A percentile compares a stretch with the other conserved stretches of the same genome.
These are phyloP conservation scores for Tetrao urogallus DNA, from an alignment of 2,113 vertebrate species.

Conservation along the genomic window DNA sequence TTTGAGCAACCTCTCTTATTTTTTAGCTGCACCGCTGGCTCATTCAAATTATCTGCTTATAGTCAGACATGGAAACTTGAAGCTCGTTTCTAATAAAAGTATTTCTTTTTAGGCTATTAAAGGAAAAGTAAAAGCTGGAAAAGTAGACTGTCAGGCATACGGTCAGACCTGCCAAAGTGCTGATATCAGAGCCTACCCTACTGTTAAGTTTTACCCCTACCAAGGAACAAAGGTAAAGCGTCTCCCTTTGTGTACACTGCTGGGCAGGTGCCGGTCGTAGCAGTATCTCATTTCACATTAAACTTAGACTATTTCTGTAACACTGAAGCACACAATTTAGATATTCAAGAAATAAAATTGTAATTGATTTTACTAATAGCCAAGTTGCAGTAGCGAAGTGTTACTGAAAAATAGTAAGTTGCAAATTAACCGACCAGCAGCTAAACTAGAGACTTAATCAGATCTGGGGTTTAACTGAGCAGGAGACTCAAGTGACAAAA, in stretches of 20 bases:
- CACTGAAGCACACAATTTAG: not conserved
- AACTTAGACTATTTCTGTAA: not conserved
- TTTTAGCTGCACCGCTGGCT: not conserved
- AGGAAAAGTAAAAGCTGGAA: conserved; percentile 91
- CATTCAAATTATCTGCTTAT: not conserved
- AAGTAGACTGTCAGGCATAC: conserved; percentile 93
- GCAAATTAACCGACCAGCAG: not conserved
- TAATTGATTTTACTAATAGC: not conserved
- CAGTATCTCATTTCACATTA: not conserved
- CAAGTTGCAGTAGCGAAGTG: not conserved
- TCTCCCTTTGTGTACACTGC: not conserved
- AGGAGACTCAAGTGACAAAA: not conserved
- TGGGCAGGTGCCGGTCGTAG: not conserved
- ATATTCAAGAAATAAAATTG: not conserved
- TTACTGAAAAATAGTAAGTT: not conserved
- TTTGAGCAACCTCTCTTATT: not conserved
- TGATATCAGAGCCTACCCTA: conserved; percentile 91
- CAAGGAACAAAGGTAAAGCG: conserved; percentile 81
- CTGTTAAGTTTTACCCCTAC: conserved; percentile 88
- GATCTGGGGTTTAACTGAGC: not conserved
- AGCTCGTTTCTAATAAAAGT: not conserved
- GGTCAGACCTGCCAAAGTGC: conserved; percentile 87
- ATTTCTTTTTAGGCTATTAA: conserved; percentile 84
- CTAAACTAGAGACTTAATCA: not conserved
- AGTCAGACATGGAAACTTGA: not conserved